A percentile compares a stretch with the other conserved stretches of the same genome.
Conservation (phyloP, 2,888 invertebrate species). For the Thymelicus acteon region DNA sequence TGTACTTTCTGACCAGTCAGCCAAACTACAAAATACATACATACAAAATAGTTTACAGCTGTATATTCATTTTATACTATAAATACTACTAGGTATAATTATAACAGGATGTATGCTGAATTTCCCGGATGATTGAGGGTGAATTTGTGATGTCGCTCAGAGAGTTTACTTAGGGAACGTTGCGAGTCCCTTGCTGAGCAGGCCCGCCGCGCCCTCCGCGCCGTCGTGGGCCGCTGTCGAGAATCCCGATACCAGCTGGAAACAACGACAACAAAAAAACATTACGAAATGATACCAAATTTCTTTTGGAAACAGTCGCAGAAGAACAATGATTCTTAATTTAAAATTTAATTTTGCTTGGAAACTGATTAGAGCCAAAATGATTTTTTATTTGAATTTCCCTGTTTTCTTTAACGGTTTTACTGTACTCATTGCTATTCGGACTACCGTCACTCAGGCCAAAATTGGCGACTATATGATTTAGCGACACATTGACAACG, state of each 20-base stretch:
- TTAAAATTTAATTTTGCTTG: neutral
- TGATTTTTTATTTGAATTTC: too few species aligned
- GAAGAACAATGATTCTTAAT: too few species aligned
- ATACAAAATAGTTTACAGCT: constrained; percentile 1
- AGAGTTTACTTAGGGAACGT: constrained; percentile 69
- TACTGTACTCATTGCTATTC: too few species aligned
- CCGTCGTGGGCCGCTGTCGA: constrained; percentile 73
- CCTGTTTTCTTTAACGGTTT: too few species aligned
- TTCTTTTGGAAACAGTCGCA: too few species aligned
- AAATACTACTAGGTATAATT: neutral
- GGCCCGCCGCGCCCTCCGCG: constrained; percentile 72
- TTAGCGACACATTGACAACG: too few species aligned
- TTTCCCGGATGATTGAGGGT: constrained; percentile 49
- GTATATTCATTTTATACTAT: neutral
- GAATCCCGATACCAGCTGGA: constrained; percentile 69
- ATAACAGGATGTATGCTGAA: constrained; percentile 36
- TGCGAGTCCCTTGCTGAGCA: constrained; percentile 81
- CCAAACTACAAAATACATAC: constrained; percentile 24
- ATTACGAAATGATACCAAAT: neutral
- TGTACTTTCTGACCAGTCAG: neutral
- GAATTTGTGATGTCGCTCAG: constrained; percentile 24
- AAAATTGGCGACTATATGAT: too few species aligned
- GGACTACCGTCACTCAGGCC: too few species aligned
- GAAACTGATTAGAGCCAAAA: neutral
- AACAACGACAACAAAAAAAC: constrained; percentile 34